A percentile compares a stretch with the other conserved stretches of the same genome.
Conservation (phyloP, 1,140 invertebrate genomes). For the Cardiocondyla obscurior region DNA sequence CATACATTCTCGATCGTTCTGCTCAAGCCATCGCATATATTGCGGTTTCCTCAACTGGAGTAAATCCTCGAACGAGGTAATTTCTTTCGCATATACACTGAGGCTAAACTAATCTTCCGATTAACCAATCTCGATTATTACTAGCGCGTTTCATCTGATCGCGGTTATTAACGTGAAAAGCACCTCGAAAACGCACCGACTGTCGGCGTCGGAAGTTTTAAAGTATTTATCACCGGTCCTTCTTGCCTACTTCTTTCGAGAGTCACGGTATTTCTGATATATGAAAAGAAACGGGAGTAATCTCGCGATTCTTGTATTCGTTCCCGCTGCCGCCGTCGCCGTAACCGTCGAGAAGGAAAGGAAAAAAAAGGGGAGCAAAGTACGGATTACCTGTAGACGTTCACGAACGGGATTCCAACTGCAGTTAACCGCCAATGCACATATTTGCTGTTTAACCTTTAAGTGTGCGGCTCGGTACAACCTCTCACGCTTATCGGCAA, state of each 20-base stretch:
- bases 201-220: background rate
- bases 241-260: background rate
- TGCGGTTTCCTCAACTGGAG: background rate
- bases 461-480: constrained; percentile 5
- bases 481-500: constrained; percentile 25
- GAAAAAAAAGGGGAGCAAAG: background rate
- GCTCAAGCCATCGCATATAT: background rate
- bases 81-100: background rate
- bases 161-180: constrained; percentile 20
- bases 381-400: constrained; percentile 29
- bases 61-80: background rate
- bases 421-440: constrained; percentile 14
- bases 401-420: constrained; percentile 11
- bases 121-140: constrained; percentile 40
- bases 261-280: constrained; percentile 19
- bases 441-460: constrained; percentile 42
- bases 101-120: constrained; percentile 10
- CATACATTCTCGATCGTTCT: background rate
- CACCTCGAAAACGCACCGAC: background rate
- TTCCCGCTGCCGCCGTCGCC: background rate
- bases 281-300: constrained; percentile 44
- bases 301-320: constrained; percentile 23
- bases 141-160: background rate
- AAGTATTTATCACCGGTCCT: constrained; percentile 32
- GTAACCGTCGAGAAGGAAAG: background rate